phyloP scores from a whole-genome alignment of 2,888 invertebrate genomes.

The Dolichomitus sp. region DNA sequence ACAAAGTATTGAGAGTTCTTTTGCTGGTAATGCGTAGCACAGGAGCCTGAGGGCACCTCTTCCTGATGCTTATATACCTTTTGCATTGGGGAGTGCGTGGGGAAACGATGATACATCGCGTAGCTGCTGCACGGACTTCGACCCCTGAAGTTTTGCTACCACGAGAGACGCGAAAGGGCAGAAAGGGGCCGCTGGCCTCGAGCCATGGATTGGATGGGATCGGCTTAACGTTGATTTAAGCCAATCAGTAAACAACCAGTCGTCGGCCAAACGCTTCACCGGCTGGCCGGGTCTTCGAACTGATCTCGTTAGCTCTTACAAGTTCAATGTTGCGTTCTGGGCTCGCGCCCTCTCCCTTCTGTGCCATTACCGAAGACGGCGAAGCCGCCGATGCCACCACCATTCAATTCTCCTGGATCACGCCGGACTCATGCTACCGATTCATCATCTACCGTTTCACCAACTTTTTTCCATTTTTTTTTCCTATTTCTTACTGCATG shows the following conservation, averaged over 20 bases:
- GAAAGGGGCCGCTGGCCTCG: slow-evolving; percentile 79
- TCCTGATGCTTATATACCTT: slow-evolving; percentile 49
- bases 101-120: slow-evolving; percentile 57
- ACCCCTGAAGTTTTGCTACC: slow-evolving; percentile 60
- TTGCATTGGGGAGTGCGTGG: slow-evolving; percentile 50
- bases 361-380: neutral
- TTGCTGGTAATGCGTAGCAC: slow-evolving; percentile 51
- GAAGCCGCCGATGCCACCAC: slow-evolving; percentile 20
- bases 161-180: slow-evolving; percentile 69
- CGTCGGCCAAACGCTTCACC: slow-evolving; percentile 72
- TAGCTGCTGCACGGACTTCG: slow-evolving; percentile 30
- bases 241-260: slow-evolving; percentile 85
- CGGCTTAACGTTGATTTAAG: slow-evolving; percentile 86
- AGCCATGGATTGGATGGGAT: slow-evolving; percentile 84
- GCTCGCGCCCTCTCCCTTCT: slow-evolving; percentile 54
- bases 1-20: slow-evolving; percentile 38
- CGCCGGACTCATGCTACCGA: slow-evolving; percentile 1
- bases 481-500: slow-evolving; percentile 2
- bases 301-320: slow-evolving; percentile 85
- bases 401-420: slow-evolving; percentile 36
- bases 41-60: slow-evolving; percentile 44
- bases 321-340: slow-evolving; percentile 83
- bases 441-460: slow-evolving; percentile 25
- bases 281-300: slow-evolving; percentile 77
- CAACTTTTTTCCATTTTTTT: slow-evolving; percentile 13